Conservation (phyloP, 2,113 vertebrate species). For the Gymnocephalus cernua region DNA sequence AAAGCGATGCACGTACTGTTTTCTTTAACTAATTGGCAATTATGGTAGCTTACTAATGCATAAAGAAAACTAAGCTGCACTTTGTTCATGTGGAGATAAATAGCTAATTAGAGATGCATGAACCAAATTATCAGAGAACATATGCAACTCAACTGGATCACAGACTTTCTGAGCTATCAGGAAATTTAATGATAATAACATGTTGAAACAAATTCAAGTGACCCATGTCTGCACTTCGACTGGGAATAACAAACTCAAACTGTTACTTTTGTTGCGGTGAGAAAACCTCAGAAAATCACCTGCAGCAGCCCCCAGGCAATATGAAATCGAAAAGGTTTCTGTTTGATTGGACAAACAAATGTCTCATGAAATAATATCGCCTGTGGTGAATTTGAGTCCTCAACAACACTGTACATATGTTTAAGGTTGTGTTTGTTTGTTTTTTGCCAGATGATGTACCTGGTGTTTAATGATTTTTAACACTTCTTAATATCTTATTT, state of each 20-base stretch:
- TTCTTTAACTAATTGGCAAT: background rate
- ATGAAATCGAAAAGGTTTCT: slow-evolving; percentile 29
- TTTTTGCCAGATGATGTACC: slow-evolving; percentile 22
- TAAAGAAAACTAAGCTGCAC: background rate
- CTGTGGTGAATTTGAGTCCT: slow-evolving; percentile 20
- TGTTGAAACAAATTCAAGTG: background rate
- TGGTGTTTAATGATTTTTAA: slow-evolving; percentile 51
- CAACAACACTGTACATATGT: slow-evolving; percentile 32
- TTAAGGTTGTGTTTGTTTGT: slow-evolving; percentile 15
- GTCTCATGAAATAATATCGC: slow-evolving; percentile 15
- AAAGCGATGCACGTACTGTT: slow-evolving; percentile 1
- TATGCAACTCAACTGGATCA: background rate
- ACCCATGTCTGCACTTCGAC: background rate
- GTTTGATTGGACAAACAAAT: slow-evolving; percentile 62
- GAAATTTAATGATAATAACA: background rate
- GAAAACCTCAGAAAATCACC: slow-evolving; percentile 20
- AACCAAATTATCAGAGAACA: slow-evolving; percentile 10
- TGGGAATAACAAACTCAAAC: slow-evolving; percentile 35
- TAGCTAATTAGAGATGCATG: slow-evolving; percentile 16
- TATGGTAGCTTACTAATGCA: background rate
- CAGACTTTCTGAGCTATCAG: background rate
- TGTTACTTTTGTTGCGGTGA: background rate
- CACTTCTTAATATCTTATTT: slow-evolving; percentile 21
- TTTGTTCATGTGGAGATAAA: slow-evolving; percentile 7
- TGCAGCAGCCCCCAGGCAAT: slow-evolving; percentile 28